Evolutionary conservation across 2,797 vertebrate species (phyloP), one percentile per base, ranked within the genome.

Genomic region (Ambastaia sidthimunki): DNA sequence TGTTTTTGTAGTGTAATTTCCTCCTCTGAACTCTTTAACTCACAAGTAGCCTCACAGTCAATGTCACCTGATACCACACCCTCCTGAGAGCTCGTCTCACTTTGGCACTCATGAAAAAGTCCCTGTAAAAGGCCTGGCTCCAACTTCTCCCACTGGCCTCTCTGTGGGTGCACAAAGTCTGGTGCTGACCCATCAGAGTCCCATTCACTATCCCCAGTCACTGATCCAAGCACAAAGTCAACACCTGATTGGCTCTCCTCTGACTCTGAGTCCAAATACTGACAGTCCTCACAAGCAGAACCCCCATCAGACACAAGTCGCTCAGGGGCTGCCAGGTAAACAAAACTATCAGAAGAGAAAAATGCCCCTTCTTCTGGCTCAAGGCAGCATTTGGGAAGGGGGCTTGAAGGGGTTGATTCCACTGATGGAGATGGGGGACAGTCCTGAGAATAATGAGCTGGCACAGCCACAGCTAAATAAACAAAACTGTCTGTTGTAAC

Each of bases 261-360:
- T 4, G 94, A 94, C 80, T 89, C 93, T 0, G 93, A 95, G 85
- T 94, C 93, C 74, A 93, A 76, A 86, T 94, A 91, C 68, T 88
- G 91, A 74, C 85, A 84, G 0, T 93, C 93, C 54, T 93, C 93
- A 2, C 90, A 90, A 55, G 91, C 90, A 0, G 92, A 93, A 57
- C 89, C 87, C 3, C 88, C 84, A 12, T 94, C 94, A 7, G 59
- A 75, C 23, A 84, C 76, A 83, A 16, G 90, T 4, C 93, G 88
- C 75, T 95, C 94, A 68, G 93, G 94, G 19, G 94, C 94, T 0
- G 94, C 94, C 89, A 95, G 90, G 88, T 95, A 95, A 88, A 95
- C 93, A 88, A 95, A 95, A 73, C 92, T 94, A 81, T 94, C 94
- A 3, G 93, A 89, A 0, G 92, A 93, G 25, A 94, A 83, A 52